Conservation (phyloP, 2,888 invertebrate genomes). For the Erebia epiphron region DNA sequence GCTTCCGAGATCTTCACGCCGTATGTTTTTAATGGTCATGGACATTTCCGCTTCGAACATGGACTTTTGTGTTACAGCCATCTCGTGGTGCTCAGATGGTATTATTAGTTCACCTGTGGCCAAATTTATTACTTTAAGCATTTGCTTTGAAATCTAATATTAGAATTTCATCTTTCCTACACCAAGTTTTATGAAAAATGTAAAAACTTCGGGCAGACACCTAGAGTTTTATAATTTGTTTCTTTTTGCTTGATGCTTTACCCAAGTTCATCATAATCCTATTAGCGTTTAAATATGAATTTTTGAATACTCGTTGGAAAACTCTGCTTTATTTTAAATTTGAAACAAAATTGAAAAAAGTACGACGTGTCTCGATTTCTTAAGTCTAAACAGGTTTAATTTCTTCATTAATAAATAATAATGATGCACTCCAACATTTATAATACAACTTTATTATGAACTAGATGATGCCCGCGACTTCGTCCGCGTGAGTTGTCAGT, state of each 20-base stretch:
- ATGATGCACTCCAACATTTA: too few relatives aligned
- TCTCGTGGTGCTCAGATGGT: conserved; percentile 91
- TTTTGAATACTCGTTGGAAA: conserved; percentile 16
- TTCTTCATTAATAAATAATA: neutral
- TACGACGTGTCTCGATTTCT: neutral
- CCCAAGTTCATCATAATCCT: conserved; percentile 61
- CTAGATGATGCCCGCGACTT: too few relatives aligned
- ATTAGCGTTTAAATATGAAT: conserved; percentile 44
- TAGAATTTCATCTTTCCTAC: conserved; percentile 76
- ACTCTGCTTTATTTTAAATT: neutral
- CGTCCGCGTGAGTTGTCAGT: too few relatives aligned
- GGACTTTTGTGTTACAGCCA: conserved; percentile 87
- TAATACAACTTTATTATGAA: too few relatives aligned
- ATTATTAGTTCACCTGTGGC: conserved; percentile 91
- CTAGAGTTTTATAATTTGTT: conserved; percentile 80
- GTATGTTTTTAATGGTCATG: conserved; percentile 90
- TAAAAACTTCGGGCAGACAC: conserved; percentile 78
- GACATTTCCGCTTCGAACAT: conserved; percentile 93
- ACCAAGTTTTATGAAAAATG: conserved; percentile 81
- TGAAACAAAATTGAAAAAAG: neutral
- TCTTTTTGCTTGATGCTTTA: conserved; percentile 69
- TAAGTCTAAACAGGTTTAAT: neutral
- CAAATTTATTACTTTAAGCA: conserved; percentile 72
- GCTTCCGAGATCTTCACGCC: conserved; percentile 90
- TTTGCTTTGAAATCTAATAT: conserved; percentile 79